These are phyloP conservation scores for Oncorhynchus mykiss DNA, from an alignment of 2,113 vertebrate genomes.

Conservation along the genomic window DNA sequence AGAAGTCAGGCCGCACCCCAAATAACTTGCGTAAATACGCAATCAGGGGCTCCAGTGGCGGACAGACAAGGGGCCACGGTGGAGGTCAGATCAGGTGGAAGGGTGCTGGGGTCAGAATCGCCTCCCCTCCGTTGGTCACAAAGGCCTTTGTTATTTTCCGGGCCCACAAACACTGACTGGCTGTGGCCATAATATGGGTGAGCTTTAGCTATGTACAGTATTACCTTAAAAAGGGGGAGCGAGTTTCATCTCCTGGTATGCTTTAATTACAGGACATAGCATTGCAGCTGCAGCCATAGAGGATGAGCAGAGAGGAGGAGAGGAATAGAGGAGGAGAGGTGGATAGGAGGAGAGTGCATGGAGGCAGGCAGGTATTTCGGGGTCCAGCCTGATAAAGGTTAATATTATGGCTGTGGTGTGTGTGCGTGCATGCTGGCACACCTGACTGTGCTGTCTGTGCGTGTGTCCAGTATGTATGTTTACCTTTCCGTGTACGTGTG, in stretches of 20 bases:
- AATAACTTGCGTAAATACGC: too few relatives aligned
- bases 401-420: slow-evolving; percentile 48
- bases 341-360: not conserved
- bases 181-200: slow-evolving; percentile 57
- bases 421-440: not conserved
- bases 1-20: too few relatives aligned
- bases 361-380: slow-evolving; percentile 45
- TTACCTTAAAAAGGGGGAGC: slow-evolving; percentile 60
- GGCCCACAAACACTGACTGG: slow-evolving; percentile 60
- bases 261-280: slow-evolving; percentile 66
- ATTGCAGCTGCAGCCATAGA: slow-evolving; percentile 31
- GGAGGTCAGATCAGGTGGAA: not conserved
- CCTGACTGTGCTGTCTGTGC: not conserved
- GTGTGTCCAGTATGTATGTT: slow-evolving; percentile 4
- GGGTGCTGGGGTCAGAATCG: not conserved
- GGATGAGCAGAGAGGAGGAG: slow-evolving; percentile 11
- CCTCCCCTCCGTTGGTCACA: slow-evolving; percentile 57
- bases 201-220: slow-evolving; percentile 27
- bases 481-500: slow-evolving; percentile 23
- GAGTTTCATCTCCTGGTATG: slow-evolving; percentile 65
- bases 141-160: slow-evolving; percentile 69
- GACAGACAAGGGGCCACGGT: too few relatives aligned
- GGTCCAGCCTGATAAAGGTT: slow-evolving; percentile 65
- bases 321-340: slow-evolving; percentile 27
- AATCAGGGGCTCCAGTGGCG: too few relatives aligned